These are phyloP conservation scores for Circaetus cinerascens DNA, from an alignment of 2,113 vertebrate genomes.

Conservation along the genomic window DNA sequence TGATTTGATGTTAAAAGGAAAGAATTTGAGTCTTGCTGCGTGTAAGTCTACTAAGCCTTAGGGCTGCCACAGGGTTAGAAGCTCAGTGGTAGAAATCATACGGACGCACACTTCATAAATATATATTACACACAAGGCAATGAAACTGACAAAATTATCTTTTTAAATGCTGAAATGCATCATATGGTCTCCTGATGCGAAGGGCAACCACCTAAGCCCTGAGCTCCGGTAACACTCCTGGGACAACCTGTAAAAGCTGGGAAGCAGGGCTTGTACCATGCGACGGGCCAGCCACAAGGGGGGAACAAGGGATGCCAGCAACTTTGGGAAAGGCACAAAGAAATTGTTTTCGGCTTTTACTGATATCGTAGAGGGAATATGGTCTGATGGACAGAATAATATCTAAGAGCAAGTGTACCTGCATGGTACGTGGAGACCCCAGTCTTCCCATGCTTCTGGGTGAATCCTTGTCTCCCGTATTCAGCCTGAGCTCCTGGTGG, in stretches of 20 bases:
- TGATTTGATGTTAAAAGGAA: not conserved
- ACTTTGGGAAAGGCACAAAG: not conserved
- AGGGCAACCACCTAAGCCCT: not conserved
- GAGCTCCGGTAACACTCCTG: not conserved
- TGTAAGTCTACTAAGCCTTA: not conserved
- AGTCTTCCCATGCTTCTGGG: not conserved
- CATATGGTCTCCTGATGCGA: not conserved
- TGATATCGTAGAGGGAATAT: not conserved
- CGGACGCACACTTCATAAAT: not conserved
- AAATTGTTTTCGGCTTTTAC: not conserved
- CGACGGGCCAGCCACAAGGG: fast-evolving
- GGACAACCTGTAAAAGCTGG: not conserved
- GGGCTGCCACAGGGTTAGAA: not conserved
- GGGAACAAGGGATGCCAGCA: not conserved
- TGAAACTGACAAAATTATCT: not conserved
- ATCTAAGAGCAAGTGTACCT: not conserved
- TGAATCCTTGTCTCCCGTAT: not conserved
- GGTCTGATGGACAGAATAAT: not conserved
- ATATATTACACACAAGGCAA: not conserved
- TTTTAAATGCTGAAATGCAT: not conserved
- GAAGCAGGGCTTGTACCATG: not conserved
- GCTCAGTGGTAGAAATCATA: not conserved
- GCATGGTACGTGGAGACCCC: fast-evolving
- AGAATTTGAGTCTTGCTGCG: not conserved
- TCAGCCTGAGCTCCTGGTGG: not conserved